Percentiles rank a stretch among this genome's conserved stretches.
phyloP scores from a whole-genome alignment of 2,797 vertebrate species.

The Octomys mimax region DNA sequence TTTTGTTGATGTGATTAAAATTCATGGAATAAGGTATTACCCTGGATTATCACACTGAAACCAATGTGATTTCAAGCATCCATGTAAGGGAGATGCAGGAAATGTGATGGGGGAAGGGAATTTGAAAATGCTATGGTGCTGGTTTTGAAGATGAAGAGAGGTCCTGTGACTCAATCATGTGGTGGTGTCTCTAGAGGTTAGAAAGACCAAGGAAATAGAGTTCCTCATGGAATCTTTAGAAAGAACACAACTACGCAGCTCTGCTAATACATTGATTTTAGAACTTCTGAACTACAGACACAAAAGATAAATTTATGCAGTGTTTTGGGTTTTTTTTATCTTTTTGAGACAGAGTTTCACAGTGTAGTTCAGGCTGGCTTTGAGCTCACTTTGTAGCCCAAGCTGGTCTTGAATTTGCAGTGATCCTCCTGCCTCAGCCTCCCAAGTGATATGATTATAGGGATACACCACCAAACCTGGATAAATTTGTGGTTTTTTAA shows the following conservation, averaged over 20 bases:
- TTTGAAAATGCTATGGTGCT: constrained; percentile 13
- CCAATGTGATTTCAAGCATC: not conserved
- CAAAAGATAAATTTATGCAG: not conserved
- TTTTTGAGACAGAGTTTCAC: too few species aligned
- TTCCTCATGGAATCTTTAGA: not conserved
- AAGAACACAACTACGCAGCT: not conserved
- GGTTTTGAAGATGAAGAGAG: constrained; percentile 47
- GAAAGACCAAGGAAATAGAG: constrained; percentile 40
- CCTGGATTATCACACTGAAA: not conserved
- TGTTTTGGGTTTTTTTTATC: too few species aligned
- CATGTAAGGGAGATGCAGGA: not conserved
- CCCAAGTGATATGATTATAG: too few species aligned
- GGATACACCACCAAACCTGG: too few species aligned
- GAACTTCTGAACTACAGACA: constrained; percentile 8
- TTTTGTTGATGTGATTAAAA: constrained; percentile 1
- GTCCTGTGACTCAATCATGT: not conserved
- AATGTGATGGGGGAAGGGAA: not conserved
- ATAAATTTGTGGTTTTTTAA: not conserved
- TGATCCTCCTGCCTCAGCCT: too few species aligned
- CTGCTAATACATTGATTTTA: constrained; percentile 44
- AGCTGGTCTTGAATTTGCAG: too few species aligned
- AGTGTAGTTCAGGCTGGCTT: too few species aligned
- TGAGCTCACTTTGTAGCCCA: too few species aligned
- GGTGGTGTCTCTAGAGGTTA: not conserved
- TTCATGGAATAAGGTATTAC: not conserved